phyloP scores from a whole-genome alignment of 2,797 vertebrate species.

The Merluccius polli region DNA sequence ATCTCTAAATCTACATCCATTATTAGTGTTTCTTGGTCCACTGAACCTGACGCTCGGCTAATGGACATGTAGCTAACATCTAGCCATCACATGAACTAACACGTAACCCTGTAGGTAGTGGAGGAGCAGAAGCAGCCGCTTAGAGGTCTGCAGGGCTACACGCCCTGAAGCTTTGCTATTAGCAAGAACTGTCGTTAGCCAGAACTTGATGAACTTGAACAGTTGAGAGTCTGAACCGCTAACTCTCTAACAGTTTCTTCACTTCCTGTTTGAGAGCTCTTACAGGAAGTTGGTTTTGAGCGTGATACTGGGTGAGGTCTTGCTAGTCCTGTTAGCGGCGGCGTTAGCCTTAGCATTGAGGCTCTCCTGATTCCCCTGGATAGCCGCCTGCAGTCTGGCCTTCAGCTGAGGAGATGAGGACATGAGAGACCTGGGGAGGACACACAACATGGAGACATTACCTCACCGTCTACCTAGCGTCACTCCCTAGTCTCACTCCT shows the following conservation, averaged over 20 bases:
- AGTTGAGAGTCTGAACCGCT: not conserved
- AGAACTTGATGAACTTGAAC: not conserved
- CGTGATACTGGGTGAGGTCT: slow-evolving; percentile 82
- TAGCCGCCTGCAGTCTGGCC: slow-evolving; percentile 83
- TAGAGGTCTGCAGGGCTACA: too few species aligned
- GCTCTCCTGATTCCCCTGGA: slow-evolving; percentile 86
- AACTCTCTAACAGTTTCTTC: not conserved
- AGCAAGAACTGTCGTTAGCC: not conserved
- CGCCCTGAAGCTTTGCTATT: not conserved
- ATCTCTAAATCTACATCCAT: not conserved
- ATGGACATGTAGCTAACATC: not conserved
- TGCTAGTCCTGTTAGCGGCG: slow-evolving; percentile 64
- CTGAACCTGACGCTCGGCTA: not conserved
- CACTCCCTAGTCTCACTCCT: not conserved
- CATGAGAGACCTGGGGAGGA: slow-evolving; percentile 72
- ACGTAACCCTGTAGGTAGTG: not conserved
- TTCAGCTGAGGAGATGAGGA: slow-evolving; percentile 81
- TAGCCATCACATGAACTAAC: not conserved
- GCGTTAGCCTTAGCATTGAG: slow-evolving; percentile 70
- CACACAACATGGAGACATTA: not conserved
- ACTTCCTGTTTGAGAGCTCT: slow-evolving; percentile 3
- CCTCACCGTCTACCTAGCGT: not conserved
- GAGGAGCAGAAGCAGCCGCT: not conserved
- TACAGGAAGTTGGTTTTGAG: slow-evolving; percentile 82
- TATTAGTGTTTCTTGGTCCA: not conserved